phyloP scores from a whole-genome alignment of 2,113 vertebrate species.

The Equus quagga region DNA sequence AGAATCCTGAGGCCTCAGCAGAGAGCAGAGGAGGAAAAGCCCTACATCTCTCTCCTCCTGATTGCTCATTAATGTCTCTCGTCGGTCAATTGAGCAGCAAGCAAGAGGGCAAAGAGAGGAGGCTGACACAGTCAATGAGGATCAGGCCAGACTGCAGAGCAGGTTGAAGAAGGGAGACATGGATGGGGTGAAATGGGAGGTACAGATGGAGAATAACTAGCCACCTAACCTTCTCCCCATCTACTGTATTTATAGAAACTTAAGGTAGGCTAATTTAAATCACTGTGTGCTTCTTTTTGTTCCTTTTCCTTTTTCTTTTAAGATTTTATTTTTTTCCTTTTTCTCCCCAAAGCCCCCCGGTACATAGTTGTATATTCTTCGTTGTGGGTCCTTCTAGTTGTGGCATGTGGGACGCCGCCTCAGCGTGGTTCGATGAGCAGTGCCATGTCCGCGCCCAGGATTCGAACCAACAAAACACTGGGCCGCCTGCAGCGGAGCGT shows the following conservation, averaged over 20 bases:
- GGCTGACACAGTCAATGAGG: not conserved
- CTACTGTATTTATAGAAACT: not conserved
- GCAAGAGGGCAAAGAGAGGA: not conserved
- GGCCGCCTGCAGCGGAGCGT: no score
- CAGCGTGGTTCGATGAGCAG: no score
- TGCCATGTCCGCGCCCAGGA: no score
- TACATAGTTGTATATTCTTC: no score
- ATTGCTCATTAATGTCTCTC: not conserved
- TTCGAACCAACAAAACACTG: no score
- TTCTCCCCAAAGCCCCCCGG: no score
- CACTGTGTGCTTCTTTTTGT: not conserved
- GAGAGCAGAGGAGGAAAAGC: not conserved
- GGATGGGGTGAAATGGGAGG: not conserved
- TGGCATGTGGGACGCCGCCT: no score
- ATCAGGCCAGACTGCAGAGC: not conserved
- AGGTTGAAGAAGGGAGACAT: not conserved
- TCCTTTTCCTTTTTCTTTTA: not conserved
- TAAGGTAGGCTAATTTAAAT: not conserved
- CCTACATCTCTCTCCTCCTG: not conserved
- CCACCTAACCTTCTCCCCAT: not conserved
- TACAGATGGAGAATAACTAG: not conserved
- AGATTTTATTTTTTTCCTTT: no score
- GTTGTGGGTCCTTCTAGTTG: no score
- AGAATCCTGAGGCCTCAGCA: not conserved
- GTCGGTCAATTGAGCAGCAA: not conserved